These are phyloP conservation scores for Ciconia nigra DNA, from an alignment of 2,797 vertebrate species.

Conservation along the genomic window DNA sequence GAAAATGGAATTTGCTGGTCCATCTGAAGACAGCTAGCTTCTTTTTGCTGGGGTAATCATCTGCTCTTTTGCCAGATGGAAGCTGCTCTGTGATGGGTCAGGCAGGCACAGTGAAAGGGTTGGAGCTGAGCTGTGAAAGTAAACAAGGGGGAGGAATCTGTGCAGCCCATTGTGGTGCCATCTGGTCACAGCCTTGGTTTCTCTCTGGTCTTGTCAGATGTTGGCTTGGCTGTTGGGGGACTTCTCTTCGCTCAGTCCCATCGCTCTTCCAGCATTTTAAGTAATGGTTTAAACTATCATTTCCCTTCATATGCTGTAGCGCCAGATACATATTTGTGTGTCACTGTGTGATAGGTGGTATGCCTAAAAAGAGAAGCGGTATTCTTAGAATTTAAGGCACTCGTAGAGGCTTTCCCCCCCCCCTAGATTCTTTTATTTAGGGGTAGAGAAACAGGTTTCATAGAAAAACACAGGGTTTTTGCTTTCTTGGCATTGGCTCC, in stretches of 20 bases:
- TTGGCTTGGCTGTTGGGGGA: not conserved
- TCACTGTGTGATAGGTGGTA: no score
- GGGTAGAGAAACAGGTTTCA: not conserved
- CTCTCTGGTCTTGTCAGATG: not conserved
- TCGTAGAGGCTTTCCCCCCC: not conserved
- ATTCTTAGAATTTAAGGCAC: not conserved
- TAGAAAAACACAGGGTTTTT: not conserved
- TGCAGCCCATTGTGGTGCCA: not conserved
- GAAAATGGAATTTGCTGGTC: not conserved
- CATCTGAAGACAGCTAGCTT: no score
- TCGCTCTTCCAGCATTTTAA: not conserved
- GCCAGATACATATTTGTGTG: rapidly evolving
- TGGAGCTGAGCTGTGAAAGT: not conserved
- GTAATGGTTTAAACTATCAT: not conserved
- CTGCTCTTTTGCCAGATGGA: not conserved
- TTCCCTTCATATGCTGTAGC: not conserved
- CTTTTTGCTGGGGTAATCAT: not conserved
- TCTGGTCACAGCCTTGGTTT: not conserved
- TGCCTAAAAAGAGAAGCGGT: not conserved
- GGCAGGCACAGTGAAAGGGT: not conserved
- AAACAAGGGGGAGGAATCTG: not conserved
- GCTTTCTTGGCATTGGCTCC: not conserved
- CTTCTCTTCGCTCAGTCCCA: rapidly evolving
- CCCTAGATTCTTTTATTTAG: not conserved
- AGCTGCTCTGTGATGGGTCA: rapidly evolving